Evolutionary conservation across 2,888 invertebrate species (phyloP).

Genomic region (Margaritifera margaritifera): DNA sequence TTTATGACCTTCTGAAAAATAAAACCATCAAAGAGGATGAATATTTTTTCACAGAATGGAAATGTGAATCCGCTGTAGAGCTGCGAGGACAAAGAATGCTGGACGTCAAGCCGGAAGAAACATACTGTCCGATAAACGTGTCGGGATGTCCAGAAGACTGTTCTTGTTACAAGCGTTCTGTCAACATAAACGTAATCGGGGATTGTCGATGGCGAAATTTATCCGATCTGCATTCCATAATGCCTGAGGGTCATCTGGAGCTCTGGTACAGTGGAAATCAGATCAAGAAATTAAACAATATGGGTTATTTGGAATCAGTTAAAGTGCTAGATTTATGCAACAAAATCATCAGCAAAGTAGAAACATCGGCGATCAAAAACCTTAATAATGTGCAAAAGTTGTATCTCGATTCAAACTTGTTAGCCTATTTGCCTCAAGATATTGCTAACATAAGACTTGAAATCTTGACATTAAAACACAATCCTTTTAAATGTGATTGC

Average conservation of each 20-base stretch:
- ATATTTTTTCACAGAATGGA: conserved; percentile 26
- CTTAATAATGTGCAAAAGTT: too few species aligned
- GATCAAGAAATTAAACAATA: too few species aligned
- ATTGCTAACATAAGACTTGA: background rate
- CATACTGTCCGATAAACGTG: conserved; percentile 17
- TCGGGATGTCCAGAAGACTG: conserved; percentile 18
- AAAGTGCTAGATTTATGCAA: too few species aligned
- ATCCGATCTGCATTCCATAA: conserved; percentile 2
- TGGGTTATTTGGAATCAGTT: too few species aligned
- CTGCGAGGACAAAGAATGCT: conserved; percentile 17
- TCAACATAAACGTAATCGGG: conserved; percentile 13
- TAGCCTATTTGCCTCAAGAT: too few species aligned
- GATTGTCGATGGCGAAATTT: conserved; percentile 21
- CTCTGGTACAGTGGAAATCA: conserved; percentile 11
- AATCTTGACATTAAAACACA: conserved; percentile 21
- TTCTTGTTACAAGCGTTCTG: conserved; percentile 16
- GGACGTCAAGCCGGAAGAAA: conserved; percentile 14
- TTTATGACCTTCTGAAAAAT: background rate
- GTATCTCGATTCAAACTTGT: too few species aligned
- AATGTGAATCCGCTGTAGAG: conserved; percentile 19
- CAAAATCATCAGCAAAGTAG: too few species aligned
- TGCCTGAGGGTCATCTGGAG: conserved; percentile 26
- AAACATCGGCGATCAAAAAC: too few species aligned
- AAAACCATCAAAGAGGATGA: conserved; percentile 6
- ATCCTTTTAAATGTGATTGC: conserved; percentile 48